Evolutionary conservation across 2,797 vertebrate species (phyloP).

Genomic region (Selene dorsalis): DNA sequence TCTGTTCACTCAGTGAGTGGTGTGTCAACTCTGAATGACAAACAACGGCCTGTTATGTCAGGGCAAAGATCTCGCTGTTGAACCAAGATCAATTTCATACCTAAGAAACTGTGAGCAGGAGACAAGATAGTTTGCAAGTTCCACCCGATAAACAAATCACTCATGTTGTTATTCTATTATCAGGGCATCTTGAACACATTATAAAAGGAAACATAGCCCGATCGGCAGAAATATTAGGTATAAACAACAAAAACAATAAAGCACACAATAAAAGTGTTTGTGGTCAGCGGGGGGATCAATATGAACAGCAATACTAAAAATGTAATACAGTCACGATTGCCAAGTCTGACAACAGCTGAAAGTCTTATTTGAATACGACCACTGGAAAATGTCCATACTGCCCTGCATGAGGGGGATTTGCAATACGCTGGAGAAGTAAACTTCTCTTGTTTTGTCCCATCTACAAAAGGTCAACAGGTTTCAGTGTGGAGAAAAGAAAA

Average conservation of each 20-base stretch:
- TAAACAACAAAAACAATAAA: neutral
- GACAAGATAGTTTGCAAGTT: constrained; percentile 26
- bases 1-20: constrained; percentile 21
- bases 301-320: neutral
- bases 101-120: constrained; percentile 20
- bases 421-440: constrained; percentile 1
- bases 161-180: constrained; percentile 30
- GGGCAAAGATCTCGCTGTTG: constrained; percentile 33
- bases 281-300: neutral
- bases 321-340: neutral
- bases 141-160: constrained; percentile 29
- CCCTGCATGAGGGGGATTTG: constrained; percentile 1
- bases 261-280: neutral
- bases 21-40: constrained; percentile 44
- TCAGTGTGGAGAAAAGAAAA: neutral
- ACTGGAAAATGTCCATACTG: neutral
- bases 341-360: constrained; percentile 1
- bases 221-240: neutral
- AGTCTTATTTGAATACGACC: neutral
- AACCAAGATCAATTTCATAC: constrained; percentile 45
- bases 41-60: constrained; percentile 46
- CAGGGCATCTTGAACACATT: constrained; percentile 22
- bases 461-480: constrained; percentile 50
- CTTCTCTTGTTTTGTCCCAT: constrained; percentile 15
- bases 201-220: neutral